Evolutionary conservation across 2,113 vertebrate genomes (phyloP), one percentile per base, ranked within the genome.

Genomic region (Macquaria ambigua): DNA sequence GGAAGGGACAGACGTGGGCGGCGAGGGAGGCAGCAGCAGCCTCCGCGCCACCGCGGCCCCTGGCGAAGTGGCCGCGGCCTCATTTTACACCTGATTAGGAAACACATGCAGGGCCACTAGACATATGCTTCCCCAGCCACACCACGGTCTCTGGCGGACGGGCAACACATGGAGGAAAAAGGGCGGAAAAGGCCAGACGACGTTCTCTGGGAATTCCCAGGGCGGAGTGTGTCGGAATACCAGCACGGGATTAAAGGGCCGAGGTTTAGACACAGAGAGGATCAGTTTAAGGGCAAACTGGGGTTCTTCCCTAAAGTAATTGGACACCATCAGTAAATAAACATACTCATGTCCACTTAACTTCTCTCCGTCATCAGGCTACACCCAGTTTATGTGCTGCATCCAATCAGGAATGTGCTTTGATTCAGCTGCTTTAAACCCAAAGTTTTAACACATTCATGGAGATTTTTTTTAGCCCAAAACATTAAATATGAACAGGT

Each of bases 71-170:
- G 85, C 85, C 77, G 16, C 74, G 58, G 89, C 90, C 90, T 82
- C 85, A 58, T 95, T 95, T 96, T 93, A 94, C 94, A 94, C 94
- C 90, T 95, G 95, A 95, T 95, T 96, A 96, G 91, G 56, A 93
- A 95, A 94, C 93, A 92, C 93, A 92, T 92, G 94, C 87, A 88
- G 85, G 75, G 82, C 79, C 91, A 93, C 84, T 63, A 85, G 87
- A 91, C 94, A 93, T 93, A 93, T 94, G 93, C 72, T 93, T 89
- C 88, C 80, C 84, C 80, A 83, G 88, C 75, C 67, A 84, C 82
- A 85, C 75, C 34, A 16, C 48, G 0, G 64, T 81, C 87, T 75
- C 86, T 25, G 73, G 81, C 25, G 66, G 82, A 90, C 3, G 74
- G 71, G 2, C 31, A 80, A 71, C 91, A 91, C 90, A 70, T 80